Base-by-base conservation (phyloP, 2,797 vertebrate species). In the Falco berigora region DNA sequence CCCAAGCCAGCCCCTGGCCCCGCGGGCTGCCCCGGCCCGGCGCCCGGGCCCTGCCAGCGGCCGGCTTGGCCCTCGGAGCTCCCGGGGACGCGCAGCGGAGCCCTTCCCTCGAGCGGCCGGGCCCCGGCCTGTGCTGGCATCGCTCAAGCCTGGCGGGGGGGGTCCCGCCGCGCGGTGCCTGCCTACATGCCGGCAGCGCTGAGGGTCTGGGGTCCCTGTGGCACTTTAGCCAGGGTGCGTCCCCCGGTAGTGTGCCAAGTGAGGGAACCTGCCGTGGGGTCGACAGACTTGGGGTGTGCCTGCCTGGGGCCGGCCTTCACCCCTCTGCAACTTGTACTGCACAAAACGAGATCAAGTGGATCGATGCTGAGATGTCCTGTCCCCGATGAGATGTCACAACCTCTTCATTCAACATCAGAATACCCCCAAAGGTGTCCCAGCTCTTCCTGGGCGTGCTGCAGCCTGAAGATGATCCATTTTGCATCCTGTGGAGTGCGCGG, bases 71-170 rank as follows among this genome's bases (percentile, higher is more conserved):
- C 14, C 20, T 24, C 17, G 3, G 30, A 28, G 47, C 14, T 2
- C 12, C 22, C 5, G 17, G 36, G 22, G 40, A 7, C 32, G 27
- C 30, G 4, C 30, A 5, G 25, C 47, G 20, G 55, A 68, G 58
- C 42, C 5, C 18, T n/a, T 63, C 8, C 17, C 30, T 49, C 1
- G 1, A 25, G 36, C 25, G n/a, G 28, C 40, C 15, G 2, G 79
- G 38, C 47, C 55, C 75, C 32, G 24, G 16, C 12, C 15, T 9
- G 10, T 11, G n/a, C 42, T 47, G 24, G 34, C 25, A 22, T 44
- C 0, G 5, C 42, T 11, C 3, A 5, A 16, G 23, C 4, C 0
- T 56, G 30, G 27, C 1, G 3, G 17, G 55, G 74, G 46, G 27
- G 23, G 42, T 27, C 40, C 42, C 23, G 13, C 20, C 7, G 52